phyloP scores from a whole-genome alignment of 2,888 invertebrate genomes.

The Villa cingulata region DNA sequence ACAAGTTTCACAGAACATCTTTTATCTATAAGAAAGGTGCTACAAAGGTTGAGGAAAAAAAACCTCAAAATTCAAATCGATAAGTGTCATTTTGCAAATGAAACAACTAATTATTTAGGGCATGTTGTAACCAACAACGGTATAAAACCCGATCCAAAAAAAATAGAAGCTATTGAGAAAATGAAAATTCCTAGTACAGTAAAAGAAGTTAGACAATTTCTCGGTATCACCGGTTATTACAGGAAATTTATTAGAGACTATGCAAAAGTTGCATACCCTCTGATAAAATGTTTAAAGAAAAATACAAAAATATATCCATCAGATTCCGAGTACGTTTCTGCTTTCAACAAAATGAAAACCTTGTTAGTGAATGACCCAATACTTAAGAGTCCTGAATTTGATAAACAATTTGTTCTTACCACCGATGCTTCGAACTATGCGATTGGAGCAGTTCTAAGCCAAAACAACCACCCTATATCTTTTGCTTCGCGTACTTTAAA shows the following conservation, averaged over 20 bases:
- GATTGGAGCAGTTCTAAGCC: constrained; percentile 3
- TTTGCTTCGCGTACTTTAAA: constrained; percentile 3
- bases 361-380: constrained; percentile 1
- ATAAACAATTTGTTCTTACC: constrained; percentile 4
- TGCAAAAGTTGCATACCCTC: constrained; percentile 5
- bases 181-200: not conserved
- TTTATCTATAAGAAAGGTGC: constrained; percentile 1
- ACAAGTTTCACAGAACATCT: constrained; percentile 9
- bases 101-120: not conserved
- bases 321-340: too few species aligned
- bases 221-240: constrained; percentile 6
- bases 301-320: too few species aligned
- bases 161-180: not conserved
- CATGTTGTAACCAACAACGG: not conserved
- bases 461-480: constrained; percentile 1
- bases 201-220: constrained; percentile 1
- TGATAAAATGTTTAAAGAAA: constrained; percentile 7
- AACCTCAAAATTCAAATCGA: constrained; percentile 7
- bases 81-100: constrained; percentile 5
- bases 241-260: constrained; percentile 7
- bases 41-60: not conserved
- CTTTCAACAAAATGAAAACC: too few species aligned
- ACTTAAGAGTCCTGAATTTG: constrained; percentile 1
- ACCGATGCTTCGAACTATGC: constrained; percentile 6
- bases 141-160: not conserved